Conservation (phyloP, 2,888 invertebrate species). For the Diaperis boleti region DNA sequence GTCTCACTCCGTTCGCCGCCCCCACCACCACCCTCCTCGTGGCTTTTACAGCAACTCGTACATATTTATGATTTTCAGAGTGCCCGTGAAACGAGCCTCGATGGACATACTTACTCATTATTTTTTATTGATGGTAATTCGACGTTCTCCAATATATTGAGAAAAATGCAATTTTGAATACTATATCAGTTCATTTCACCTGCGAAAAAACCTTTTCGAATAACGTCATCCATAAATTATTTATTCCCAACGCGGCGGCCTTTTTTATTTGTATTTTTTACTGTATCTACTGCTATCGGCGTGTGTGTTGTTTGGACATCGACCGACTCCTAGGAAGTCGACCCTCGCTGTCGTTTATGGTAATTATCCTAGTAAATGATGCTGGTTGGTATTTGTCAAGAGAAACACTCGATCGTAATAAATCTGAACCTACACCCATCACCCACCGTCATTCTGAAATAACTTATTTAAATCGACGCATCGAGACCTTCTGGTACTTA, state of each 20-base stretch:
- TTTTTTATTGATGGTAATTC: conserved; percentile 50
- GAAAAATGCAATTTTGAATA: conserved; percentile 44
- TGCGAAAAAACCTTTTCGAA: conserved; percentile 22
- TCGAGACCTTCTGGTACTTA: conserved; percentile 52
- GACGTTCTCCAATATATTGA: conserved; percentile 46
- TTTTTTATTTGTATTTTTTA: conserved; percentile 29
- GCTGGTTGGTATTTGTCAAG: conserved; percentile 19
- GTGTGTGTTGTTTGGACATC: too few relatives aligned
- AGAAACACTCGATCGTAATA: conserved; percentile 48
- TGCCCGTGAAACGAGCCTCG: conserved; percentile 49
- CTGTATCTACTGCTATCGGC: too few relatives aligned
- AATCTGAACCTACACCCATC: conserved; percentile 56
- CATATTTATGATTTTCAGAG: conserved; percentile 50
- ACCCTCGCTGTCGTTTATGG: conserved; percentile 5
- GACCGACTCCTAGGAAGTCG: too few relatives aligned
- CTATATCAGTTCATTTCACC: conserved; percentile 33
- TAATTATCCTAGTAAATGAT: conserved; percentile 17
- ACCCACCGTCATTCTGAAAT: conserved; percentile 52
- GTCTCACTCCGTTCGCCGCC: conserved; percentile 28
- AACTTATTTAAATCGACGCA: conserved; percentile 55
- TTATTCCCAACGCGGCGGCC: neutral
- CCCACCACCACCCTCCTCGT: conserved; percentile 19
- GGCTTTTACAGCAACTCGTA: conserved; percentile 46
- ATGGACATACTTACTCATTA: conserved; percentile 48
- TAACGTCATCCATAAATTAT: conserved; percentile 32